Evolutionary conservation across 1,140 invertebrate genomes (phyloP).

Genomic region (Zaprionus kolodkinae): DNA sequence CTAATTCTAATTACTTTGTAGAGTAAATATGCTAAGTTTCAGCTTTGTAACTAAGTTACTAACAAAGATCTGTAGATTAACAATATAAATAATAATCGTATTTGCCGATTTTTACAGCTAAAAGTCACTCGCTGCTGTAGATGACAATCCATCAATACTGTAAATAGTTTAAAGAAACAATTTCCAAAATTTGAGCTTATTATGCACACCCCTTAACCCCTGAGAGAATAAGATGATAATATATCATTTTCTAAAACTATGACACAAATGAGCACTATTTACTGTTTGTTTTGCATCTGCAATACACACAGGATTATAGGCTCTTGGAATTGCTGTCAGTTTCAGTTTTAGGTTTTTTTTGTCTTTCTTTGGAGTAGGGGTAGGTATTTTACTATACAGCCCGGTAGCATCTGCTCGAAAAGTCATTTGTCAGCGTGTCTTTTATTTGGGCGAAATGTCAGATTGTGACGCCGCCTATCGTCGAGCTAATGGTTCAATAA

Average conservation of each 20-base stretch:
- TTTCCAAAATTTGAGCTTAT: not conserved
- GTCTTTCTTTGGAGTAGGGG: too few species aligned
- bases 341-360: too few species aligned
- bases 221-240: not conserved
- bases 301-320: not conserved
- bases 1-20: not conserved
- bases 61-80: not conserved
- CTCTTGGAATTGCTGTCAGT: not conserved
- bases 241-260: not conserved
- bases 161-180: not conserved
- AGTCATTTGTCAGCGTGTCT: conserved; percentile 39
- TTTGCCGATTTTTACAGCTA: not conserved
- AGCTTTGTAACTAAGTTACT: not conserved
- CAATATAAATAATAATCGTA: not conserved
- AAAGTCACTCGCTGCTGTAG: not conserved
- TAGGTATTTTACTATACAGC: not conserved
- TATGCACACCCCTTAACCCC: not conserved
- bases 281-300: conserved; percentile 1
- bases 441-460: conserved; percentile 31
- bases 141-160: not conserved
- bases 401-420: conserved; percentile 9
- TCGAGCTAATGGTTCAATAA: conserved; percentile 61
- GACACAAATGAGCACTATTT: conserved; percentile 5
- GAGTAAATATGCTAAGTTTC: not conserved
- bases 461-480: conserved; percentile 46